These are phyloP conservation scores for Sceloporus undulatus DNA, from an alignment of 2,113 vertebrate species.

Conservation along the genomic window DNA sequence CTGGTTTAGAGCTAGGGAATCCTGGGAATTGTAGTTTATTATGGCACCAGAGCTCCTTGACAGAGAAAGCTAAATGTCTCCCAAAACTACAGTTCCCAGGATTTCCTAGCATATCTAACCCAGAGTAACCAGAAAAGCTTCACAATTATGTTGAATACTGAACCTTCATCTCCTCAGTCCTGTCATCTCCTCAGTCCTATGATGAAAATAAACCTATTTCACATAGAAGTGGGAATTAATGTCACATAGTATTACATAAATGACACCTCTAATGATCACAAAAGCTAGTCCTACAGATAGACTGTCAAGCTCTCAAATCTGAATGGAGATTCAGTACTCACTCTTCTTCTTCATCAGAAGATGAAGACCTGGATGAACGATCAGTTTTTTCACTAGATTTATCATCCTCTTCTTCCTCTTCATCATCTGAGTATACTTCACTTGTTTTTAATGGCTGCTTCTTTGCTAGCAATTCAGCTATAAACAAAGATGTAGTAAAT, in stretches of 20 bases:
- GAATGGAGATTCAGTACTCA: conserved; percentile 74
- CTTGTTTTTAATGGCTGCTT: conserved; percentile 97
- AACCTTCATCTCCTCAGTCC: neutral
- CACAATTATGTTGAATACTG: neutral
- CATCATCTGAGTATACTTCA: conserved; percentile 98
- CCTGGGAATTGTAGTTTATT: too few species aligned
- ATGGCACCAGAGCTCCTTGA: too few species aligned
- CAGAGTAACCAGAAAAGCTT: neutral
- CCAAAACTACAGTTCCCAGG: too few species aligned
- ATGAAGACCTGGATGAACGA: conserved; percentile 92
- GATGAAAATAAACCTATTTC: neutral
- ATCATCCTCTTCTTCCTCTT: conserved; percentile 97
- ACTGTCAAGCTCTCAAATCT: neutral
- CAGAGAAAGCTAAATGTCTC: too few species aligned
- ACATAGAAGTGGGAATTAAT: neutral
- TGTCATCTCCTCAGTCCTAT: neutral
- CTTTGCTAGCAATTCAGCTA: conserved; percentile 95
- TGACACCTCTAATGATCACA: neutral
- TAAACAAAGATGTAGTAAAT: conserved; percentile 39
- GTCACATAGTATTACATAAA: neutral
- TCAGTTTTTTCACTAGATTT: conserved; percentile 98
- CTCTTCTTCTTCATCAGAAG: conserved; percentile 96
- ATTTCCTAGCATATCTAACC: too few species aligned
- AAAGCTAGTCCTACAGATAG: neutral
- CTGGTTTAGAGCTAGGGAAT: too few species aligned